These are phyloP conservation scores for Drosophila setifemur DNA, from an alignment of 1,140 invertebrate genomes.

Conservation along the genomic window DNA sequence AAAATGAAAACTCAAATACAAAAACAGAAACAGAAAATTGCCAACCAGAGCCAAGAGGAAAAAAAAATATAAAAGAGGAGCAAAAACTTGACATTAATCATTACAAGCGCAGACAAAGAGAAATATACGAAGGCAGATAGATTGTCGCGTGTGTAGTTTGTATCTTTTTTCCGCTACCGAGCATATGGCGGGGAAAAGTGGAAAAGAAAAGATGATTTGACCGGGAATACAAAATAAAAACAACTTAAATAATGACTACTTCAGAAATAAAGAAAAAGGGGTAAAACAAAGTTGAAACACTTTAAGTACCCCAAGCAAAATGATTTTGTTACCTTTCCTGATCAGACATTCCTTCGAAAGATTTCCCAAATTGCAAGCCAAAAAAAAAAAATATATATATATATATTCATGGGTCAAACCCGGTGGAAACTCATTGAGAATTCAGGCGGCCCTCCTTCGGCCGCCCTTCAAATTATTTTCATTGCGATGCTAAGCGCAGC, in stretches of 20 bases:
- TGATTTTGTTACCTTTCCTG: conserved; percentile 9
- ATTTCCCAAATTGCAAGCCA: conserved; percentile 22
- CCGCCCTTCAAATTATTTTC: not conserved
- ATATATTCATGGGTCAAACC: conserved; percentile 30
- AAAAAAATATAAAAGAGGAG: conserved; percentile 10
- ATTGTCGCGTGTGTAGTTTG: conserved; percentile 52
- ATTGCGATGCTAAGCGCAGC: conserved; percentile 56
- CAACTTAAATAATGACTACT: not conserved
- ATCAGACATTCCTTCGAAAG: conserved; percentile 7
- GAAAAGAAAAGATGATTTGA: not conserved
- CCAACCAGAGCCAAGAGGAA: conserved; percentile 40
- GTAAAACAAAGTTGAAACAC: too few relatives aligned
- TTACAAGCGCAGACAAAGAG: conserved; percentile 65
- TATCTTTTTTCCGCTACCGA: not conserved
- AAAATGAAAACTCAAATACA: conserved; percentile 40
- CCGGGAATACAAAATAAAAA: too few relatives aligned
- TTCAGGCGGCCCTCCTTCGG: conserved; percentile 32
- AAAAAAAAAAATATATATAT: not conserved
- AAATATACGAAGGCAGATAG: not conserved
- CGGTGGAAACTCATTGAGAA: conserved; percentile 43
- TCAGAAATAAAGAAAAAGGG: not conserved
- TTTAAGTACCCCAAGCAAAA: not conserved
- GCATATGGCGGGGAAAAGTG: conserved; percentile 3
- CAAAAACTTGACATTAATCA: conserved; percentile 76
- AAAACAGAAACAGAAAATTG: conserved; percentile 45